phyloP scores from a whole-genome alignment of 2,888 invertebrate species.

The Drepana falcataria region DNA sequence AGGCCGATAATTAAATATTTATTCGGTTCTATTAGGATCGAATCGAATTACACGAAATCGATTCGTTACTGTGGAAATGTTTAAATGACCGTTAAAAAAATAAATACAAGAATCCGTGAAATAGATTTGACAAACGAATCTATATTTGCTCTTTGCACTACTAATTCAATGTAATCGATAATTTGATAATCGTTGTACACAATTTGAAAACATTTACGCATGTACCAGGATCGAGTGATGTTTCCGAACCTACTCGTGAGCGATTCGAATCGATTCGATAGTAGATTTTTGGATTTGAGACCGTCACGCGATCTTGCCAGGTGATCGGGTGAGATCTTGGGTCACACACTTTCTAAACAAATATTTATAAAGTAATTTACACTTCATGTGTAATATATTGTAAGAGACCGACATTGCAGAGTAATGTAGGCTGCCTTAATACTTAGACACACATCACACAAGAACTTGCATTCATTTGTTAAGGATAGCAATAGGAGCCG shows the following conservation, averaged over 20 bases:
- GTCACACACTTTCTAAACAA: conserved; percentile 31
- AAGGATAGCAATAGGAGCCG: too few relatives aligned
- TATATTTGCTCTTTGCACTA: conserved; percentile 52
- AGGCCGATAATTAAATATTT: conserved; percentile 73
- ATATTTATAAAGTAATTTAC: neutral
- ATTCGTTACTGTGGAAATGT: conserved; percentile 66
- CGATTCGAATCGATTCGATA: conserved; percentile 58
- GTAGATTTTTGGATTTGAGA: conserved; percentile 48
- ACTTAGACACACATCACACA: too few relatives aligned
- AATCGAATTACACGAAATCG: conserved; percentile 59
- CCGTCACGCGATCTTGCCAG: conserved; percentile 50
- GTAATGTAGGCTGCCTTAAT: too few relatives aligned
- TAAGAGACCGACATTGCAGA: too few relatives aligned
- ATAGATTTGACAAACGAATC: conserved; percentile 62
- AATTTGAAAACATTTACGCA: conserved; percentile 54
- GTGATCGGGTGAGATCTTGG: conserved; percentile 28
- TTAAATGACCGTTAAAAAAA: conserved; percentile 52
- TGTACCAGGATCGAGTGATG: conserved; percentile 35
- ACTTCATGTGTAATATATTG: too few relatives aligned
- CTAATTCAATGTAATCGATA: conserved; percentile 55
- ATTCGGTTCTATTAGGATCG: conserved; percentile 68
- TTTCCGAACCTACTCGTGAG: conserved; percentile 44
- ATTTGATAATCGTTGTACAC: conserved; percentile 63
- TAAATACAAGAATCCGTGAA: conserved; percentile 56
- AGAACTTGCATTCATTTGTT: too few relatives aligned